Evolutionary conservation across 2,797 vertebrate species (phyloP), one percentile per base, ranked within the genome.

Genomic region (Rhynchonycteris naso): DNA sequence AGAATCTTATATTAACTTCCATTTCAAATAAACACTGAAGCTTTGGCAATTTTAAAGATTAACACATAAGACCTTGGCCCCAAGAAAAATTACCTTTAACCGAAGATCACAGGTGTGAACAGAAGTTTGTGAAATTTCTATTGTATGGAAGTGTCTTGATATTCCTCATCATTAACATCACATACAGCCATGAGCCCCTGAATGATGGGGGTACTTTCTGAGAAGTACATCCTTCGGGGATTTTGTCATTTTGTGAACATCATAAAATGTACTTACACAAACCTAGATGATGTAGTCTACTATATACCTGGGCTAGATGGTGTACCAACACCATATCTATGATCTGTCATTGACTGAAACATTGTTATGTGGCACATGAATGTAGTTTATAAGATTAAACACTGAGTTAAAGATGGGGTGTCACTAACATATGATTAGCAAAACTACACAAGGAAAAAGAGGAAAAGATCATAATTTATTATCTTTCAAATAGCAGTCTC

Each of bases 41-140:
- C 24, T 95, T 93, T 76, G 19, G 28, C 33, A 18, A 93, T 66
- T 95, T 92, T 87, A 92, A 93, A 79, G 30, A 47, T 69, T 90
- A 93, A 80, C 19, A 71, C 12, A 0, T 87, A 80, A 95, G 26
- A 4, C 16, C 47, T 93, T 91, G 30, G n/a, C n/a, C 43, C 58
- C 12, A 58, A 72, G 38, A 21, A 75, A 71, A 56, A 65, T 72
- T 4, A 8, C 12, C n/a, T 24, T 93, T 87, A 76, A 63, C 13
- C 74, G 90, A 69, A 28, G 38, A 72, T 63, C 26, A 82, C 1
- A 80, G 47, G 3, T 47, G 16, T 50, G 11, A 79, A 66, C 4
- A n/a, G 47, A 87, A 76, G 4, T 79, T 72, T 80, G 59, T 91
- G 63, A 87, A 87, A 89, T 80, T 63, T 75, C 74, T 88, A 14